A percentile compares a stretch with the other conserved stretches of the same genome.
phyloP scores from a whole-genome alignment of 2,888 invertebrate genomes.

The Thyatira batis region DNA sequence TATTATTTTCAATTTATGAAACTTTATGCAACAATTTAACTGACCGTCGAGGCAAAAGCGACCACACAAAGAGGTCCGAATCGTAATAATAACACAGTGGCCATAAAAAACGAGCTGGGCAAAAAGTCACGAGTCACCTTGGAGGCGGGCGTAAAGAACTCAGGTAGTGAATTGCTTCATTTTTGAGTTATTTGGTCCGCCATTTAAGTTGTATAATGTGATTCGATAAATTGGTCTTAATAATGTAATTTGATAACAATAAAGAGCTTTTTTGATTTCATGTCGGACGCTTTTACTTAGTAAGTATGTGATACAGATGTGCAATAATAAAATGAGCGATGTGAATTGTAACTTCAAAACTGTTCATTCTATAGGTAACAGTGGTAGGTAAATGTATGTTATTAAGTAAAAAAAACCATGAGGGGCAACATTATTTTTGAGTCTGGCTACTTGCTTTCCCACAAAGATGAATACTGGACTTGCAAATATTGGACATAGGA shows the following conservation, averaged over 20 bases:
- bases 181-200: conserved; percentile 56
- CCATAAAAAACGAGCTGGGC: conserved; percentile 60
- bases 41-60: conserved; percentile 11
- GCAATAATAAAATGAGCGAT: background rate
- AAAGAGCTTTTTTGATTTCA: background rate
- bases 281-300: background rate
- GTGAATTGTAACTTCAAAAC: background rate
- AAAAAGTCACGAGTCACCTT: conserved; percentile 78
- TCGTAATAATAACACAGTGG: conserved; percentile 60
- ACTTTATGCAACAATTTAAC: background rate
- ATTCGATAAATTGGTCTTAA: conserved; percentile 49
- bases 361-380: background rate
- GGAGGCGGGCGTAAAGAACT: conserved; percentile 70
- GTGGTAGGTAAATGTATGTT: too few species aligned
- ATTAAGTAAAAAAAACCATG: too few species aligned
- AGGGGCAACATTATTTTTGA: background rate
- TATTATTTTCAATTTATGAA: background rate
- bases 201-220: conserved; percentile 39
- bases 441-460: conserved; percentile 10
- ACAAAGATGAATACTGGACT: conserved; percentile 8
- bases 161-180: conserved; percentile 80
- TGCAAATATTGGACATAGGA: background rate
- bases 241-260: conserved; percentile 28
- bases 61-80: conserved; percentile 69
- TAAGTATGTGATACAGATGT: background rate